phyloP scores from a whole-genome alignment of 2,113 vertebrate genomes.

The Malurus elegans region DNA sequence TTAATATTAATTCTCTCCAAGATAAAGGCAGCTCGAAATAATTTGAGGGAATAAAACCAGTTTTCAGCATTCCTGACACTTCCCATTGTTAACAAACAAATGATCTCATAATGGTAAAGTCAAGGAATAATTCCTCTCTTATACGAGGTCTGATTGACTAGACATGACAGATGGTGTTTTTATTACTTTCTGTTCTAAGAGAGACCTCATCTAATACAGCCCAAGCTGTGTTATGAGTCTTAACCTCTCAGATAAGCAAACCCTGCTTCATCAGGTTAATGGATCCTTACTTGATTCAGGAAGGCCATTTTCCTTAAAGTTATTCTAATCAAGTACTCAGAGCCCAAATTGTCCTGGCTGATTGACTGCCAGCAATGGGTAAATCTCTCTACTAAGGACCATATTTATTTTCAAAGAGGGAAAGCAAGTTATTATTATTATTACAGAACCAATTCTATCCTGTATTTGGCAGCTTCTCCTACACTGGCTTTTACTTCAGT shows the following conservation, averaged over 20 bases:
- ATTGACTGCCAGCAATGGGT: neutral
- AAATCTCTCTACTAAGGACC: conserved; percentile 2
- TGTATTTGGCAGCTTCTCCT: neutral
- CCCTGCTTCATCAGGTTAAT: conserved; percentile 55
- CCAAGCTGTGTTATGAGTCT: conserved; percentile 27
- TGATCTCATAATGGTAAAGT: conserved; percentile 11
- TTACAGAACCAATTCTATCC: neutral
- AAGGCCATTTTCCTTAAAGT: conserved; percentile 57
- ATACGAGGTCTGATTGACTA: conserved; percentile 38
- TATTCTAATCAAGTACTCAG: conserved; percentile 59
- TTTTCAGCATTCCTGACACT: conserved; percentile 37
- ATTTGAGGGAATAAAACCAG: conserved; percentile 33
- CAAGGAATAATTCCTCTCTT: conserved; percentile 44
- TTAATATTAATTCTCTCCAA: conserved; percentile 38
- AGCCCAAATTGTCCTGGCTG: conserved; percentile 21
- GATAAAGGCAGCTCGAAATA: conserved; percentile 48
- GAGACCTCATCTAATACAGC: conserved; percentile 31
- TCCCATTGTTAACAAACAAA: conserved; percentile 58
- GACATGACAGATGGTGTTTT: conserved; percentile 53
- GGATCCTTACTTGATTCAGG: conserved; percentile 56
- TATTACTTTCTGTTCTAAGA: conserved; percentile 53
- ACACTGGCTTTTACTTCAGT: neutral
- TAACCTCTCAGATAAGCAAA: conserved; percentile 53
- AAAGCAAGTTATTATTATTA: conserved; percentile 30
- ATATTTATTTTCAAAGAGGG: conserved; percentile 48